phyloP scores from a whole-genome alignment of 2,888 invertebrate genomes.

The Apocheima hispidaria region DNA sequence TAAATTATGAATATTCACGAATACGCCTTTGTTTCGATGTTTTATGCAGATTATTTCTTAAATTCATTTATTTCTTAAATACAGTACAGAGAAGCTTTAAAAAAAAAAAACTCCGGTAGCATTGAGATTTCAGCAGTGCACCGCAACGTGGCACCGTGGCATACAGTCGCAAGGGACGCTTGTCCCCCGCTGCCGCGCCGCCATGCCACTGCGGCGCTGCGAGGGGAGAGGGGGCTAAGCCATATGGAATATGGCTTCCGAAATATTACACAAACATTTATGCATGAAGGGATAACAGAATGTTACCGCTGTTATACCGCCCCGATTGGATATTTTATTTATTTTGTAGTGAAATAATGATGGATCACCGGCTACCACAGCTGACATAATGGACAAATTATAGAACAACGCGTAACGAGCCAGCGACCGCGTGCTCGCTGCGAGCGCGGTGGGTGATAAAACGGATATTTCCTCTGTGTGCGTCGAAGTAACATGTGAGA shows the following conservation, averaged over 20 bases:
- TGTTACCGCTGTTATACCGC: conserved; percentile 69
- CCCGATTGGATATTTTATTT: conserved; percentile 72
- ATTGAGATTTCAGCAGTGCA: no score
- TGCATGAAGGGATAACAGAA: conserved; percentile 82
- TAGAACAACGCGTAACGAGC: conserved; percentile 63
- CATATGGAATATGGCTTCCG: conserved; percentile 72
- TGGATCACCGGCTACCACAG: conserved; percentile 57
- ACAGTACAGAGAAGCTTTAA: no score
- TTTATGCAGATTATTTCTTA: not conserved
- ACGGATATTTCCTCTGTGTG: conserved; percentile 62
- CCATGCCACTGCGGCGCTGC: conserved; percentile 13
- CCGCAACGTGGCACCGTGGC: conserved; percentile 57
- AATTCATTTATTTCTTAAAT: no score
- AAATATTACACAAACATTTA: conserved; percentile 83
- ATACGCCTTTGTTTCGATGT: not conserved
- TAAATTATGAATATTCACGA: conserved; percentile 1
- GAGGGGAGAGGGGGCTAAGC: conserved; percentile 56
- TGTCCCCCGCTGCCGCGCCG: conserved; percentile 28
- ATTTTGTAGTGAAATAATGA: conserved; percentile 59
- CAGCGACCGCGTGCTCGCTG: conserved; percentile 39
- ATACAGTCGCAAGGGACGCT: conserved; percentile 41
- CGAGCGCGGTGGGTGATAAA: conserved; percentile 66
- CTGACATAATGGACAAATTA: conserved; percentile 68
- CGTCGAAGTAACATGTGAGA: conserved; percentile 77
- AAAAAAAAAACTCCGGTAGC: conserved; percentile 67